These are phyloP conservation scores for Vollenhovia emeryi DNA, from an alignment of 1,140 invertebrate species.

Conservation along the genomic window DNA sequence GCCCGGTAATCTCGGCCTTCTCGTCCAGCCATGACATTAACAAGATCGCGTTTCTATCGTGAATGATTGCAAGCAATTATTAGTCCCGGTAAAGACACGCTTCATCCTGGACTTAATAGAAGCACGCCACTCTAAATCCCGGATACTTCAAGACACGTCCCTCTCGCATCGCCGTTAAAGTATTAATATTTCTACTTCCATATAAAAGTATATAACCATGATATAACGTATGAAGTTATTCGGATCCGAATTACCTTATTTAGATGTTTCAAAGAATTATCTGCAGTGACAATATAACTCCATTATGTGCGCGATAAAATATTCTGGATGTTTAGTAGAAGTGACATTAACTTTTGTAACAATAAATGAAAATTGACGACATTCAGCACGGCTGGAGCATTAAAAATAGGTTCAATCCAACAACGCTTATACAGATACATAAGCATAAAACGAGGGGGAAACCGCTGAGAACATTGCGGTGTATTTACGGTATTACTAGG, in stretches of 20 bases:
- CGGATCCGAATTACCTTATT: not conserved
- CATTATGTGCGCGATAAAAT: not conserved
- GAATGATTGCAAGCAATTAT: slow-evolving; percentile 42
- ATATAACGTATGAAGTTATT: not conserved
- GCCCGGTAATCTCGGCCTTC: slow-evolving; percentile 33
- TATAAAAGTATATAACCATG: not conserved
- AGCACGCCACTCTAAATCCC: not conserved
- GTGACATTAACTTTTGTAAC: not conserved
- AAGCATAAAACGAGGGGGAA: too few species aligned
- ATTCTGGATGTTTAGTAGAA: too few species aligned
- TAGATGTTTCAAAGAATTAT: not conserved
- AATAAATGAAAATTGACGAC: not conserved
- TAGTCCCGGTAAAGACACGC: not conserved
- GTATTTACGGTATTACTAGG: too few species aligned
- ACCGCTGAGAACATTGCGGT: too few species aligned
- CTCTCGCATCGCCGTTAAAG: not conserved
- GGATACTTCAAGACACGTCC: not conserved
- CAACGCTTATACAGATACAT: too few species aligned
- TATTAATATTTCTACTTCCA: too few species aligned
- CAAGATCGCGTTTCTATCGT: slow-evolving; percentile 34
- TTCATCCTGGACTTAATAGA: not conserved
- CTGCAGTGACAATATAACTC: not conserved
- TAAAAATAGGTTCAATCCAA: not conserved
- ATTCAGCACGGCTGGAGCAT: not conserved
- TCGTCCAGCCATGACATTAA: slow-evolving; percentile 21